Base-by-base conservation (phyloP, 92 coral and sea anemone species). In the Actinostola sp. region DNA sequence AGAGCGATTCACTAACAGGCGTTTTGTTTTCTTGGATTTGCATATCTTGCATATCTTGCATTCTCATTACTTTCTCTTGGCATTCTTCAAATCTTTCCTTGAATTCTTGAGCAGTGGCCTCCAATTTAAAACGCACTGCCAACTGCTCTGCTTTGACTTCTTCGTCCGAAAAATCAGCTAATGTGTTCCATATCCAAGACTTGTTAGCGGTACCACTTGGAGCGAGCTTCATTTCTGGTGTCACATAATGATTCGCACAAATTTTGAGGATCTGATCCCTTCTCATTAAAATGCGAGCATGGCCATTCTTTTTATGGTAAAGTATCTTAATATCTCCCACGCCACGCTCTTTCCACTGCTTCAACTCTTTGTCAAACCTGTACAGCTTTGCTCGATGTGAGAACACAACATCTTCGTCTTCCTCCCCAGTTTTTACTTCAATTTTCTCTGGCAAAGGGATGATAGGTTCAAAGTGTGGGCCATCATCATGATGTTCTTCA, bases 281-380 rank as follows among this genome's bases (percentile, higher is more conserved):
- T 48, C 98, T 86, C 98, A 93, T 93, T 17, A 93, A 78, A 17
- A 93, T 84, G 50, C 98, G 93, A 50, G 85, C 87, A 70, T 73
- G 87, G 42, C 86, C 79, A 30, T 88, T 75, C 41, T 70, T 65
- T 1, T 63, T 75, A 65, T 82, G 81, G 70, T 66, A 72, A 58
- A 93, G 79, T 27, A 93, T 84, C 77, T 93, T 93, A 34, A 93
- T 82, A 42, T 93, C 96, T 3, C 98, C 98, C 29, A 93, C 80
- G 26, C 98, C 98, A 30, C 98, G 85, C 41, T 93, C 98, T 55
- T 91, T 93, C 98, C 98, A 93, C 50, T 90, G 93, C 33, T 86
- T 72, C 17, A 69, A 59, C 17, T 79, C 88, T 30, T 66, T 61
- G 72, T 78, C 92, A 67, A 75, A 93, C 45, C 98, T 88, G 76